Conservation (phyloP, 2,888 invertebrate genomes). For the Dryadula phaetusa region DNA sequence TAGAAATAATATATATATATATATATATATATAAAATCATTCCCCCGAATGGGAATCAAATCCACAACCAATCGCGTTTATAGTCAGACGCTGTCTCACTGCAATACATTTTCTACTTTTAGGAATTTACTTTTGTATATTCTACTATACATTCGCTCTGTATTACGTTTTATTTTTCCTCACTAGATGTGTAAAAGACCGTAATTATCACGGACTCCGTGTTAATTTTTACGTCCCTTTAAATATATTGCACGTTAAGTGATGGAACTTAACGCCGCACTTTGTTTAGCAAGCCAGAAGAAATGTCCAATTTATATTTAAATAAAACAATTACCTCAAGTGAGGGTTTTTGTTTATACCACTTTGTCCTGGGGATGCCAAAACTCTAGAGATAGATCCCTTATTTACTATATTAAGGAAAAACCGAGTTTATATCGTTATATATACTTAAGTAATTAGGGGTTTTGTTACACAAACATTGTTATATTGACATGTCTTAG, state of each 20-base stretch:
- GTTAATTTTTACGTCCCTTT: not conserved
- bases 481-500: not conserved
- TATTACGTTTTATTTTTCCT: no score
- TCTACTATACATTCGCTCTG: no score
- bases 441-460: not conserved
- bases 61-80: no score
- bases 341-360: not conserved
- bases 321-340: not conserved
- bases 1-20: no score
- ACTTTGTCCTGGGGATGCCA: not conserved
- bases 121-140: no score
- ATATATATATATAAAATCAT: no score
- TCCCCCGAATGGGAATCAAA: no score
- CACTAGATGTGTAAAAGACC: no score
- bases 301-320: not conserved
- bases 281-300: not conserved
- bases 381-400: not conserved
- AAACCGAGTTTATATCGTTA: slow-evolving; percentile 5
- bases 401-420: not conserved
- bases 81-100: no score
- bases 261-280: not conserved
- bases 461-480: not conserved
- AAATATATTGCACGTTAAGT: not conserved
- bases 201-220: no score
- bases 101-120: no score